Base-by-base conservation (phyloP, 1,140 invertebrate genomes). In the Drosophila persimilis region DNA sequence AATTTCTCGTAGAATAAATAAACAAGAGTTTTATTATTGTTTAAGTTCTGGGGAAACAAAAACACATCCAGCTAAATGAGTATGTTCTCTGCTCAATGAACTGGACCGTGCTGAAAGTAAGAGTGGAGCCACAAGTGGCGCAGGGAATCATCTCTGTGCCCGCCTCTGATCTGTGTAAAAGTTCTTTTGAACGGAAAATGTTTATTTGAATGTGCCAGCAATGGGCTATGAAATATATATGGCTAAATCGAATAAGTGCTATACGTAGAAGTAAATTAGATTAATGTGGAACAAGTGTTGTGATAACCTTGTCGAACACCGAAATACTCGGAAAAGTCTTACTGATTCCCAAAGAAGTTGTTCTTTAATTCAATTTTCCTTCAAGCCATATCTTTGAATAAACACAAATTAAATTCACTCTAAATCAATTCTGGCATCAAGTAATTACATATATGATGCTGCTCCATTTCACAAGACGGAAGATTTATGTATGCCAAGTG, bases 71-170 rank as follows among this genome's bases (percentile, higher is more conserved):
- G 52, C 51, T 15, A 55, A 80, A 75, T 48, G 44, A 66, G 59
- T 65, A 84, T 67, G 47, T 61, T 65, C 54, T 29, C 51, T 8
- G 26, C 43, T 53, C 56, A 73, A 73, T 73, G 58, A 63, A 45
- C 67, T 46, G 52, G 60, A 61, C 46, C 46, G 52, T 57, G 61
- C 46, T 67, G 64, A 35, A 35, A 35, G 35, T 39, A 3, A 39
- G 60, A 73, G 54, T 67, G 73, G 62, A 80, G 80, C 80, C 72
- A 84, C 80, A 85, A 84, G 76, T 84, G 80, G 80, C 60, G 53
- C 60, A 50, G 24, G 20, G 26, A 71, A 22, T 60, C 59, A 58
- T 57, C 35, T 5, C 13, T 31, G 17, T 35, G 9, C 15, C 48
- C 63, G 55, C 66, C 41, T 35, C 56, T 52, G 31, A 35, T 35